Conservation (phyloP, 2,888 invertebrate species). For the Calliphora vomitoria region DNA sequence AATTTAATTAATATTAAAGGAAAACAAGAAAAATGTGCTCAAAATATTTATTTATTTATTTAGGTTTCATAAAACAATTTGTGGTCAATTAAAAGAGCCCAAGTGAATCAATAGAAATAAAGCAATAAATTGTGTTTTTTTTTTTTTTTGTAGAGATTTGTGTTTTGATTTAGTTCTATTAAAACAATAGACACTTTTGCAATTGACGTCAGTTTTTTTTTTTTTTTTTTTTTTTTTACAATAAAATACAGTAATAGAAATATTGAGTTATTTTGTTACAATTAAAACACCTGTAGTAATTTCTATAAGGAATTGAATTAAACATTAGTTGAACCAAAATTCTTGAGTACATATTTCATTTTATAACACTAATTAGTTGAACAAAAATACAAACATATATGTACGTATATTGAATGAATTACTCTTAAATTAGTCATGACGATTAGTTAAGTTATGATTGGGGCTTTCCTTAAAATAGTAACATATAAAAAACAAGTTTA, state of each 20-base stretch:
- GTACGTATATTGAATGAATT: background rate
- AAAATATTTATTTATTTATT: slow-evolving; percentile 5
- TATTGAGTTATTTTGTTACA: slow-evolving; percentile 59
- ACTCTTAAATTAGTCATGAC: slow-evolving; percentile 34
- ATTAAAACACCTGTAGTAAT: slow-evolving; percentile 63
- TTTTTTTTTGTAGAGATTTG: slow-evolving; percentile 24
- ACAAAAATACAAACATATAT: background rate
- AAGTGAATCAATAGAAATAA: slow-evolving; percentile 27
- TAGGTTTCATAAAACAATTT: slow-evolving; percentile 30
- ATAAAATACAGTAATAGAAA: slow-evolving; percentile 5
- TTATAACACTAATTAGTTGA: slow-evolving; percentile 57
- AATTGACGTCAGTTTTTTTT: slow-evolving; percentile 58
- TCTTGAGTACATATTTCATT: slow-evolving; percentile 53
- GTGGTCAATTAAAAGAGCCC: slow-evolving; percentile 43
- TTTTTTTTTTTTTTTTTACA: too few species aligned
- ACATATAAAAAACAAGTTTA: background rate
- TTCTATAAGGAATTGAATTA: slow-evolving; percentile 62
- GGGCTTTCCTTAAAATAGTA: slow-evolving; percentile 24
- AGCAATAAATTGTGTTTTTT: slow-evolving; percentile 21
- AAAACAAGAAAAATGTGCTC: background rate
- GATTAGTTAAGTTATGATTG: slow-evolving; percentile 28
- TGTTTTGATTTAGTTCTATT: slow-evolving; percentile 40
- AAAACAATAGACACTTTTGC: slow-evolving; percentile 50
- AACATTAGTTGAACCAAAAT: slow-evolving; percentile 35
- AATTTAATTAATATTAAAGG: background rate